Percentiles rank a stretch among this genome's conserved stretches.
Evolutionary conservation across 2,888 invertebrate genomes (phyloP).

Genomic region (Chymomyza fuscimana): DNA sequence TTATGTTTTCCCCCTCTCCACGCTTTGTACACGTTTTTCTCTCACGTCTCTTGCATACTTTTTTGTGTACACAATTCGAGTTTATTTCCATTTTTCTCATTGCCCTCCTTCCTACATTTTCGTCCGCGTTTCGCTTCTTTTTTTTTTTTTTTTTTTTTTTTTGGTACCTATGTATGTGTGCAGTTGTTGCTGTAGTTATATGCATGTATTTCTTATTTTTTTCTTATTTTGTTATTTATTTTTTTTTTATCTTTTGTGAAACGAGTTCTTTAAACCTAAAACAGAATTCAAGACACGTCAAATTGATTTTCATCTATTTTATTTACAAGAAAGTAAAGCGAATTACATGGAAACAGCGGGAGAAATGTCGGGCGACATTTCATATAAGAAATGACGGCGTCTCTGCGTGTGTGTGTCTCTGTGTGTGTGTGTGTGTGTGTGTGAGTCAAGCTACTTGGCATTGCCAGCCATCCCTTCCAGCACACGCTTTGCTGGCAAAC

Average conservation of each 20-base stretch:
- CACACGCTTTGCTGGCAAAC: not conserved
- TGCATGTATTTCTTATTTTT: not conserved
- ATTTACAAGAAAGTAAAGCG: slow-evolving; percentile 63
- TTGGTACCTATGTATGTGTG: not conserved
- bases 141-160: no score
- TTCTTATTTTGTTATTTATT: slow-evolving; percentile 2
- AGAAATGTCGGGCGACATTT: slow-evolving; percentile 52
- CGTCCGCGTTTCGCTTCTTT: slow-evolving; percentile 1
- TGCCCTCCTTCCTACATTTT: slow-evolving; percentile 9
- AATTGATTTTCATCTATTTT: slow-evolving; percentile 72
- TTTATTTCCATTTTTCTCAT: slow-evolving; percentile 49
- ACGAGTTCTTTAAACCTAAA: slow-evolving; percentile 71
- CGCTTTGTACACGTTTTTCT: not conserved
- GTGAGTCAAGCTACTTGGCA: not conserved
- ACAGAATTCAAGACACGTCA: slow-evolving; percentile 71
- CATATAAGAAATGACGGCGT: not conserved
- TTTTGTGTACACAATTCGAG: slow-evolving; percentile 45
- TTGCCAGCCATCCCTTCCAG: not conserved
- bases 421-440: not conserved
- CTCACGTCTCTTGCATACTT: not conserved
- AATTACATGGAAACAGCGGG: slow-evolving; percentile 56
- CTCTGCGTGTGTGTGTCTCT: not conserved
- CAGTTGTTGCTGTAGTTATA: slow-evolving; percentile 20
- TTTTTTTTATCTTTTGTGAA: slow-evolving; percentile 38
- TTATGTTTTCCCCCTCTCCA: slow-evolving; percentile 12